These are phyloP conservation scores for Petromus typicus DNA, from an alignment of 2,113 vertebrate genomes.

Conservation along the genomic window DNA sequence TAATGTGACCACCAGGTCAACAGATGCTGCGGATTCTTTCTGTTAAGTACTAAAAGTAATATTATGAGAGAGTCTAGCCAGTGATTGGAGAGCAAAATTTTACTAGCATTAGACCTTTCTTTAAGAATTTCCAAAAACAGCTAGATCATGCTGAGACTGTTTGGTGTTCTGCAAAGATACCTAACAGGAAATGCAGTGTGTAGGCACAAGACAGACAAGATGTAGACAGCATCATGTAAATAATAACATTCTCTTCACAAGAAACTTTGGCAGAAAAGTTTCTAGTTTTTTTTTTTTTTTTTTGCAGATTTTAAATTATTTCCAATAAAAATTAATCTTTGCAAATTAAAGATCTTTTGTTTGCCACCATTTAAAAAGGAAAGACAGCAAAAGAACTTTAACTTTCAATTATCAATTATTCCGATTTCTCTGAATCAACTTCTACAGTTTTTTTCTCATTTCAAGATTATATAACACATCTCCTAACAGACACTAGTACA, in stretches of 20 bases:
- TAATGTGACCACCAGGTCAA: slow-evolving; percentile 53
- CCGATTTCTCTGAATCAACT: slow-evolving; percentile 32
- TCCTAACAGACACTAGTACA: not conserved
- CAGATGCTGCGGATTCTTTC: not conserved
- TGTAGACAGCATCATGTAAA: not conserved
- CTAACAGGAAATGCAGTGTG: no score
- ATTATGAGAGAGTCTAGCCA: not conserved
- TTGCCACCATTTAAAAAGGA: not conserved
- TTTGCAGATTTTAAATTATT: not conserved
- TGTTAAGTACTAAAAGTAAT: not conserved
- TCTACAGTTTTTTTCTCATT: slow-evolving; percentile 11
- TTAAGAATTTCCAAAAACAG: not conserved
- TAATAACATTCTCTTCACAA: not conserved
- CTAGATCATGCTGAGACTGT: not conserved
- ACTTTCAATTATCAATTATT: not conserved
- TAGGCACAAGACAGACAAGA: not conserved
- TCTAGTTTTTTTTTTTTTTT: not conserved
- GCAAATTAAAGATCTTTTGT: not conserved
- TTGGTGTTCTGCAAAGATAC: not conserved
- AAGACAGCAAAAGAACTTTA: not conserved
- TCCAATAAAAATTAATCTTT: slow-evolving; percentile 32
- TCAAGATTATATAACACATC: not conserved
- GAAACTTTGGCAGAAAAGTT: not conserved
- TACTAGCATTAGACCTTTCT: not conserved
- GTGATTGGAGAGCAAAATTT: slow-evolving; percentile 12